These are phyloP conservation scores for Malthinus flaveolus DNA, from an alignment of 2,888 invertebrate genomes.

Conservation along the genomic window DNA sequence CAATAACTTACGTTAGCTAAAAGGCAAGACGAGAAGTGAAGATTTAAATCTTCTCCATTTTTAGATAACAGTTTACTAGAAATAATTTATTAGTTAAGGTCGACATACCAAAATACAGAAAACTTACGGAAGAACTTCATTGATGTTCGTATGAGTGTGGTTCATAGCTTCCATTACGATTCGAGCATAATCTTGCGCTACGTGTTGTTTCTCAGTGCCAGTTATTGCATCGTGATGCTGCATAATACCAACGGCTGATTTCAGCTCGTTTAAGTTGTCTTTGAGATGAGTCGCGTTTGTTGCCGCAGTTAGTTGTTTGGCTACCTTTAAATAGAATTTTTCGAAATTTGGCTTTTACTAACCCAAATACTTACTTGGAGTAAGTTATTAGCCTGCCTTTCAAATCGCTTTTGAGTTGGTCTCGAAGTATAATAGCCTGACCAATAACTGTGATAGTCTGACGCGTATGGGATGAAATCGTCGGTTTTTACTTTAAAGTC, in stretches of 20 bases:
- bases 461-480: conserved; percentile 71
- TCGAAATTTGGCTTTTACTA: conserved; percentile 69
- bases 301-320: conserved; percentile 67
- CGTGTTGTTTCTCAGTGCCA: conserved; percentile 81
- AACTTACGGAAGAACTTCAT: conserved; percentile 5
- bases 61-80: conserved; percentile 13
- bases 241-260: conserved; percentile 76
- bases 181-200: conserved; percentile 84
- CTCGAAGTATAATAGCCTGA: conserved; percentile 70
- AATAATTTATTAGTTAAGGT: neutral
- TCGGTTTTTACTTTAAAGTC: conserved; percentile 56
- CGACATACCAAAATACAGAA: conserved; percentile 45
- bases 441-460: conserved; percentile 70
- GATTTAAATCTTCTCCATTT: conserved; percentile 3
- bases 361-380: conserved; percentile 59
- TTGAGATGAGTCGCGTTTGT: conserved; percentile 53
- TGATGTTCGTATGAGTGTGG: conserved; percentile 50
- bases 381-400: conserved; percentile 57
- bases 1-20: conserved; percentile 67
- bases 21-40: conserved; percentile 57
- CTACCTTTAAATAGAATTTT: conserved; percentile 55
- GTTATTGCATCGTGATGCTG: conserved; percentile 93
- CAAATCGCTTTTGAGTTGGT: conserved; percentile 60
- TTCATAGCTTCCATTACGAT: conserved; percentile 68
- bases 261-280: conserved; percentile 56